A percentile compares a stretch with the other conserved stretches of the same genome.
Conservation (phyloP, 2,888 invertebrate genomes). For the Nephrocerus scutellatus region DNA sequence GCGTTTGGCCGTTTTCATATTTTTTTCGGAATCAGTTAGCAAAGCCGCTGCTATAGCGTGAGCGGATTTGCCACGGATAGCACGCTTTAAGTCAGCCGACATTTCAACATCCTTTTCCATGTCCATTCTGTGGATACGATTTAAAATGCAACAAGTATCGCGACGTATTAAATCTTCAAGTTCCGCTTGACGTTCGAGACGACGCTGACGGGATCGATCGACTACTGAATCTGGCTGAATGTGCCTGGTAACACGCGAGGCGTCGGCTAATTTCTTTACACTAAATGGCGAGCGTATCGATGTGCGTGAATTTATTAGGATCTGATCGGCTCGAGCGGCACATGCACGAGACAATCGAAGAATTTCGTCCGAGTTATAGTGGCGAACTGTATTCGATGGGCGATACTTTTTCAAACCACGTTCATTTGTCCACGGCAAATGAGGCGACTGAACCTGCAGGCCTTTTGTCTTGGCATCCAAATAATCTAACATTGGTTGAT, state of each 20-base stretch:
- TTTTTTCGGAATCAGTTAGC: constrained; percentile 53
- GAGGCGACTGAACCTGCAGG: constrained; percentile 49
- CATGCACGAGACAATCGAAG: constrained; percentile 59
- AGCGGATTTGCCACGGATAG: constrained; percentile 66
- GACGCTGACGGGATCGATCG: constrained; percentile 46
- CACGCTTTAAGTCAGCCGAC: constrained; percentile 49
- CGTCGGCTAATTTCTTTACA: constrained; percentile 52
- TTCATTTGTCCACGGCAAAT: constrained; percentile 68
- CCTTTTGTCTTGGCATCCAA: constrained; percentile 60
- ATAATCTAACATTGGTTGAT: constrained; percentile 83
- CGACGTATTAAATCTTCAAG: constrained; percentile 56
- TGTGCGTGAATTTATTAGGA: constrained; percentile 50
- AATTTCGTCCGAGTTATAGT: constrained; percentile 63
- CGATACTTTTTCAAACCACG: constrained; percentile 62
- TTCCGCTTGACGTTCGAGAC: constrained; percentile 48
- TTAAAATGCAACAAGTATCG: constrained; percentile 39
- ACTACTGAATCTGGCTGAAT: constrained; percentile 48
- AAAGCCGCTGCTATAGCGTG: constrained; percentile 63
- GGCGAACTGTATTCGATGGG: constrained; percentile 56
- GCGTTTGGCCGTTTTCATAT: constrained; percentile 39
- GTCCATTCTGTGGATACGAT: constrained; percentile 47
- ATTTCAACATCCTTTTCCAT: constrained; percentile 50
- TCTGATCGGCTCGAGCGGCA: constrained; percentile 62
- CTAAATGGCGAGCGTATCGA: constrained; percentile 47
- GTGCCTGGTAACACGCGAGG: constrained; percentile 49